Base-by-base conservation (phyloP, 2,888 invertebrate genomes). In the Microctonus hyperodae region DNA sequence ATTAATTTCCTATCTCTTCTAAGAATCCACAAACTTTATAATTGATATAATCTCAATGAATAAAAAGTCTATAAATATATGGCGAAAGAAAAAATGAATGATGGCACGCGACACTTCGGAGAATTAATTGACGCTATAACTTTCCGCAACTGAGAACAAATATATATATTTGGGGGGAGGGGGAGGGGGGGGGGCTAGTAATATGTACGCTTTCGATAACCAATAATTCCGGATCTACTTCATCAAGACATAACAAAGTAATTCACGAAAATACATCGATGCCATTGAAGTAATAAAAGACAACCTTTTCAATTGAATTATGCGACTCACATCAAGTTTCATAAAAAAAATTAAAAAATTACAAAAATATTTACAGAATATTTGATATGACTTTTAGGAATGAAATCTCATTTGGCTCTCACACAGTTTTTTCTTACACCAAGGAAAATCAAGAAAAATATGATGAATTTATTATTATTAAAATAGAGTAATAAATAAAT, bases 171-270 rank as follows among this genome's bases (percentile, higher is more conserved):
- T 28, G 7, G 7, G 28, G 3, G 7, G 3, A 7, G 7, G 28
- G 3, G 28, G 3, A 7, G 3, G 28, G 3, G n/a, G 31, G 56
- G 31, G n/a, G 56, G n/a, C 31, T 16, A 40, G 31, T 63, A 63
- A 40, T 56, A n/a, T 22, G 20, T 33, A 40, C 2, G 22, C 28
- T 50, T 58, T 64, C 51, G 58, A 64, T 64, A 33, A 58, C 51
- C 58, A 22, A 58, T 64, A 58, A 64, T 50, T 58, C 56, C 25
- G 37, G 37, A 58, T 64, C 58, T 57, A 48, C 37, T 64, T 64
- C 58, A 35, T 64, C 7, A 35, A 50, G 31, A 50, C 20, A 50
- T 35, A 58, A 51, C 37, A 25, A 58, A 58, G 48, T 28, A 31
- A 59, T 59, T 48, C 22, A 51, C 48, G 20, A 48, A 40, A 25